A percentile compares a stretch with the other conserved stretches of the same genome.
phyloP scores from a whole-genome alignment of 2,888 invertebrate species.

The Adela reaumurella region DNA sequence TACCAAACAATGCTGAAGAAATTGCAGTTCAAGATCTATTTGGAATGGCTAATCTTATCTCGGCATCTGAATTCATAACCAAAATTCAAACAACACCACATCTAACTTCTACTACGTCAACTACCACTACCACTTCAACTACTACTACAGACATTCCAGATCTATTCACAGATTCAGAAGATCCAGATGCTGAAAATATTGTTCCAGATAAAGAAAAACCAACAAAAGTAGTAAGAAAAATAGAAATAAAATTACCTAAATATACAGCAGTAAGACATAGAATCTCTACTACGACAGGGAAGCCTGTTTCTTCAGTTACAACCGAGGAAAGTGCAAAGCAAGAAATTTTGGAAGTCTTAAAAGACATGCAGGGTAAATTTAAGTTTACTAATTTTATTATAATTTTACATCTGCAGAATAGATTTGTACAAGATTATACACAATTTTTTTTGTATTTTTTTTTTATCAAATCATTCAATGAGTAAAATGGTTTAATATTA shows the following conservation, averaged over 20 bases:
- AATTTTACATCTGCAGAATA: too few species aligned
- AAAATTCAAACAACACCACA: slow-evolving; percentile 22
- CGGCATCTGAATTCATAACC: slow-evolving; percentile 40
- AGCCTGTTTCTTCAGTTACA: slow-evolving; percentile 8
- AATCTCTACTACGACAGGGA: background rate
- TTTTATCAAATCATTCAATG: too few species aligned
- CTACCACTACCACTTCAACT: slow-evolving; percentile 13
- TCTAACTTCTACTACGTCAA: slow-evolving; percentile 12
- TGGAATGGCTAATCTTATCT: slow-evolving; percentile 32
- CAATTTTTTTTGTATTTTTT: too few species aligned
- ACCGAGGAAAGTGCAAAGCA: slow-evolving; percentile 51
- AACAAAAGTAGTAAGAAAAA: background rate
- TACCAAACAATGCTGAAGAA: slow-evolving; percentile 34
- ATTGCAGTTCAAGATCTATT: slow-evolving; percentile 29
- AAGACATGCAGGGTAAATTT: slow-evolving; percentile 51
- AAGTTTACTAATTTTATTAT: background rate
- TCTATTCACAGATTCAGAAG: slow-evolving; percentile 22
- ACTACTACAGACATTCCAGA: slow-evolving; percentile 15
- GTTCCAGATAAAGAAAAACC: slow-evolving; percentile 5
- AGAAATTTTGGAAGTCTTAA: slow-evolving; percentile 65
- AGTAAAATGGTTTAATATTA: too few species aligned
- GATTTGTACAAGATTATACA: too few species aligned
- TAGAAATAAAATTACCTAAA: background rate
- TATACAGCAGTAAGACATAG: background rate
- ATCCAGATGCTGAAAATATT: slow-evolving; percentile 17